Evolutionary conservation across 2,797 vertebrate genomes (phyloP).

Genomic region (Antrozous pallidus): DNA sequence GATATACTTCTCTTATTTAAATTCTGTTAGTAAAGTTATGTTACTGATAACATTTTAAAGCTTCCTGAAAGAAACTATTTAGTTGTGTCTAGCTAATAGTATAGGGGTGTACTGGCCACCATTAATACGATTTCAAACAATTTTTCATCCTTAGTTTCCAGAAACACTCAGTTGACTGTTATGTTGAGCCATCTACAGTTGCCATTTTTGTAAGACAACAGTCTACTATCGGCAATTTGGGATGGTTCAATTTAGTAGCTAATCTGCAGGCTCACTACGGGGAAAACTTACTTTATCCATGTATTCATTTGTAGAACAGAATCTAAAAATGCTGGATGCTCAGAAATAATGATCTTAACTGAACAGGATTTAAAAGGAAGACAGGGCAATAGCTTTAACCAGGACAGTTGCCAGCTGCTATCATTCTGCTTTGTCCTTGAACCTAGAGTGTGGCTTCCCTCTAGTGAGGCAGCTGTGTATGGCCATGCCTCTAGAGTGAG

Average conservation of each 20-base stretch:
- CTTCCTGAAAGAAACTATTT: background rate
- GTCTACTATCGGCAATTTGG: background rate
- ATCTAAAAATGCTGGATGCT: slow-evolving; percentile 1
- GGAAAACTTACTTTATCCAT: background rate
- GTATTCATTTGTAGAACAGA: background rate
- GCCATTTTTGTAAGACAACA: background rate
- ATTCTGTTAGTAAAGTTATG: background rate
- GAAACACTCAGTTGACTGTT: background rate
- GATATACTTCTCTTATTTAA: background rate
- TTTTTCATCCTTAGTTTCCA: background rate
- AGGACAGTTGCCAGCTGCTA: background rate
- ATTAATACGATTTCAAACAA: background rate
- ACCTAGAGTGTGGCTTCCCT: background rate
- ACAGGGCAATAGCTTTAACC: background rate
- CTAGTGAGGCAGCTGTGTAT: background rate
- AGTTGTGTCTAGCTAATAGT: background rate
- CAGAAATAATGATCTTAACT: background rate
- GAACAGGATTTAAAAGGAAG: slow-evolving; percentile 9
- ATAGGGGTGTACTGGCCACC: background rate
- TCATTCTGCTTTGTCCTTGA: background rate
- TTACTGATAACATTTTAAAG: background rate
- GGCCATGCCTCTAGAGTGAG: rapidly evolving
- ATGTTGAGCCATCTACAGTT: background rate
- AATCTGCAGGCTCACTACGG: background rate
- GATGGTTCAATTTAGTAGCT: background rate